A percentile compares a stretch with the other conserved stretches of the same genome.
phyloP scores from a whole-genome alignment of 2,113 vertebrate genomes.

The Melanotaenia duboulayi region DNA sequence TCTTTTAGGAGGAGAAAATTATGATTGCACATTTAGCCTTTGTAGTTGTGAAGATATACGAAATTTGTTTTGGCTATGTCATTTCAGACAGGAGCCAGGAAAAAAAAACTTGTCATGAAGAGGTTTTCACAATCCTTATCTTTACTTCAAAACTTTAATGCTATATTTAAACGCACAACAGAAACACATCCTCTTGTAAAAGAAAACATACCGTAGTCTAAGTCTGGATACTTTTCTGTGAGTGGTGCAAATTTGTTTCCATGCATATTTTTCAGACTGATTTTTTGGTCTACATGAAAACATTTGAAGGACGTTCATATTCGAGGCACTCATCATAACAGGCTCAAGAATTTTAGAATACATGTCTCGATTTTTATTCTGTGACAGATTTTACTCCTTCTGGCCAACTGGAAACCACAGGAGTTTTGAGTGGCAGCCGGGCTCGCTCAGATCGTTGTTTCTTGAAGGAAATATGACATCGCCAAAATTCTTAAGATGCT shows the following conservation, averaged over 20 bases:
- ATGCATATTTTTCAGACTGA: neutral
- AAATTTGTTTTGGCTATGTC: no score
- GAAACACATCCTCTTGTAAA: neutral
- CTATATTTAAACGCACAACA: constrained; percentile 6
- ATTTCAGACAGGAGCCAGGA: no score
- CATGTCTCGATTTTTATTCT: constrained; percentile 3
- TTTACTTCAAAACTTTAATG: neutral
- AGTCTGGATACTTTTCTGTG: neutral
- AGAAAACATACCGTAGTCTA: neutral
- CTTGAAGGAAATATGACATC: constrained; percentile 60
- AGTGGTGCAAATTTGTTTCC: neutral
- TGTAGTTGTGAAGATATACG: no score
- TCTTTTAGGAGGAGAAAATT: no score
- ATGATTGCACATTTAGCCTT: no score
- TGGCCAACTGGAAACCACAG: constrained; percentile 35
- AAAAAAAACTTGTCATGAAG: no score
- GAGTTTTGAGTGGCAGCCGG: constrained; percentile 61
- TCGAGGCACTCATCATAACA: neutral
- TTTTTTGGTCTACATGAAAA: neutral
- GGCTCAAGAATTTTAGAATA: neutral
- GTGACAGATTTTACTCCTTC: constrained; percentile 17
- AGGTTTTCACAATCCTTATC: neutral
- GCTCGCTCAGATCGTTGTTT: constrained; percentile 55
- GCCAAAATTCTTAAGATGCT: constrained; percentile 67
- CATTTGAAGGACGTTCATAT: neutral